phyloP scores from a whole-genome alignment of 1,140 invertebrate species.

The Drosophila cardini region DNA sequence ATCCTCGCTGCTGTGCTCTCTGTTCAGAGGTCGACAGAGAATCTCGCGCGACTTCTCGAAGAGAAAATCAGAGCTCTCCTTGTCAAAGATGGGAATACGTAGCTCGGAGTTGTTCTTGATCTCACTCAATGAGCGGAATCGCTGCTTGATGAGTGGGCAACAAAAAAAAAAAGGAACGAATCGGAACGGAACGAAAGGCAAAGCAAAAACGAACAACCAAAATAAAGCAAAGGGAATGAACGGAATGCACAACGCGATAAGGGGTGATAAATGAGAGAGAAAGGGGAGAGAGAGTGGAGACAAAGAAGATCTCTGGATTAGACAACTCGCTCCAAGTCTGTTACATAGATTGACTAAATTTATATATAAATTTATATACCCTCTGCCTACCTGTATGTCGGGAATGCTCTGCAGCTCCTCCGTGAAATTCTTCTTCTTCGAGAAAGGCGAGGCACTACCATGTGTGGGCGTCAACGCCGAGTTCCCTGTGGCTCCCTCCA shows the following conservation, averaged over 20 bases:
- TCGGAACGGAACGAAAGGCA: conserved; percentile 58
- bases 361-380: too few species aligned
- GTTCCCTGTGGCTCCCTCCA: conserved; percentile 35
- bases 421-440: conserved; percentile 91
- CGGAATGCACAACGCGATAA: conserved; percentile 35
- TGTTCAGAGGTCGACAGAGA: conserved; percentile 86
- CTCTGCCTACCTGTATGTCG: conserved; percentile 90
- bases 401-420: conserved; percentile 95
- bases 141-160: conserved; percentile 69
- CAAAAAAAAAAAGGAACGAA: too few species aligned
- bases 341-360: too few species aligned
- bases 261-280: conserved; percentile 46
- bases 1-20: conserved; percentile 48
- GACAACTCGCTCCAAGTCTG: conserved; percentile 15
- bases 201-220: conserved; percentile 54
- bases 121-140: conserved; percentile 86
- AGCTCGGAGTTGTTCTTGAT: conserved; percentile 82
- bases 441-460: conserved; percentile 69
- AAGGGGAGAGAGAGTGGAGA: conserved; percentile 41
- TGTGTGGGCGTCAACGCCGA: conserved; percentile 50
- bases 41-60: conserved; percentile 90
- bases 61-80: conserved; percentile 90
- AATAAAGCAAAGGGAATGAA: conserved; percentile 61
- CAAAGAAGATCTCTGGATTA: conserved; percentile 57
- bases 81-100: conserved; percentile 89